These are phyloP conservation scores for Chalcosyrphus nemorum DNA, from an alignment of 2,888 invertebrate species.

Conservation along the genomic window DNA sequence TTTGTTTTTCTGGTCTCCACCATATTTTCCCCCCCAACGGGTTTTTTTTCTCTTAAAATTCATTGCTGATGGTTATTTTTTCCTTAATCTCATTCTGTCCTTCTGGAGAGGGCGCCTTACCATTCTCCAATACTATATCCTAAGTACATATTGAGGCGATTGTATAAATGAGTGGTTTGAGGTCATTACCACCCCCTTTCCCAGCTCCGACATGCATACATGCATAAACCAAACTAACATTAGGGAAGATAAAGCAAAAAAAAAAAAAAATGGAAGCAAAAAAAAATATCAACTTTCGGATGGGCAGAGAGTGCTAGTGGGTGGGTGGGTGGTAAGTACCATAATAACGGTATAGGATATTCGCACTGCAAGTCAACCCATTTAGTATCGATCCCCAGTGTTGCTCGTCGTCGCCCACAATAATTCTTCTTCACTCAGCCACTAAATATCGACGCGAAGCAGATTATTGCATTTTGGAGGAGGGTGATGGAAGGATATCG, in stretches of 20 bases:
- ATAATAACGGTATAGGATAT: constrained; percentile 30
- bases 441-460: constrained; percentile 44
- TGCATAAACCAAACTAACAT: constrained; percentile 18
- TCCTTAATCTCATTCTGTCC: constrained; percentile 34
- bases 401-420: neutral
- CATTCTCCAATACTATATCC: neutral
- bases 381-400: constrained; percentile 50
- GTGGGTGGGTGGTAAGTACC: constrained; percentile 22
- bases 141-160: constrained; percentile 33
- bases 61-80: constrained; percentile 37
- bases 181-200: neutral
- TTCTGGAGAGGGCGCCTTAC: neutral
- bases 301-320: neutral
- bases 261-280: neutral
- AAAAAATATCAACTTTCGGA: too few relatives aligned
- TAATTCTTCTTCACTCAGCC: constrained; percentile 21
- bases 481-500: neutral
- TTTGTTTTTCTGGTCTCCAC: constrained; percentile 22
- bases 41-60: constrained; percentile 7
- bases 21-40: too few relatives aligned
- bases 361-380: constrained; percentile 44
- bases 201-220: constrained; percentile 20
- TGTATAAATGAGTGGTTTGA: constrained; percentile 28
- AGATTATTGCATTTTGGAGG: constrained; percentile 5
- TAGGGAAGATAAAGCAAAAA: neutral